Evolutionary conservation across 1,140 invertebrate species (phyloP), one percentile per base, ranked within the genome.

Genomic region (Pristionchus pacificus): DNA sequence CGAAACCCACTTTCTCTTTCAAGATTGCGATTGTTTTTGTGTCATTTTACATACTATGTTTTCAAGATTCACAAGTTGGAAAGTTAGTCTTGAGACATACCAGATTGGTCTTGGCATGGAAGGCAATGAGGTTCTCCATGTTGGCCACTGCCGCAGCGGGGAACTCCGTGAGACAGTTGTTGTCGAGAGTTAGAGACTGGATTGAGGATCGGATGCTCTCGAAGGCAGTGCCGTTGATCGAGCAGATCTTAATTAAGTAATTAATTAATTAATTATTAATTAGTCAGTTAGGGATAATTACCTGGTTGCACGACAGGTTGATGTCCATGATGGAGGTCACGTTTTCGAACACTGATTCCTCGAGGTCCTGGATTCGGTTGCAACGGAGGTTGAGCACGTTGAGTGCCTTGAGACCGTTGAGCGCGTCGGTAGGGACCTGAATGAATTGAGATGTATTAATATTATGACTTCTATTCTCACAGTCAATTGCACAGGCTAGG

Each of bases 51-150:
- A n/a, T n/a, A n/a, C n/a, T n/a, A n/a, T n/a, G n/a, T n/a, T n/a
- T n/a, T n/a, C n/a, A n/a, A n/a, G n/a, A n/a, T n/a, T n/a, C n/a
- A n/a, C n/a, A n/a, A n/a, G n/a, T n/a, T n/a, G n/a, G n/a, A n/a
- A n/a, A n/a, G n/a, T n/a, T n/a, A n/a, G 13, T 15, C 59, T 69
- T 24, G 6, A 32, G 25, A 25, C 29, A 58, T 72, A 81, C 79
- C 71, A 80, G 71, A 66, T 83, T 83, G 70, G 84, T 74, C 68
- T 84, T 81, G 27, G 83, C 59, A 59, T 83, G 81, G 57, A 83
- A 66, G 32, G 80, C 82, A 72, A 83, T 80, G 19, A 83, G 70
- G 57, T 70, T 71, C n/a, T 77, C 64, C 80, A 83, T 78, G 29
- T 76, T 80, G 24, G 75, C 62, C 27, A 83, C 58, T 2, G 81